Conservation (phyloP, 2,113 vertebrate genomes). For the Istiophorus platypterus region DNA sequence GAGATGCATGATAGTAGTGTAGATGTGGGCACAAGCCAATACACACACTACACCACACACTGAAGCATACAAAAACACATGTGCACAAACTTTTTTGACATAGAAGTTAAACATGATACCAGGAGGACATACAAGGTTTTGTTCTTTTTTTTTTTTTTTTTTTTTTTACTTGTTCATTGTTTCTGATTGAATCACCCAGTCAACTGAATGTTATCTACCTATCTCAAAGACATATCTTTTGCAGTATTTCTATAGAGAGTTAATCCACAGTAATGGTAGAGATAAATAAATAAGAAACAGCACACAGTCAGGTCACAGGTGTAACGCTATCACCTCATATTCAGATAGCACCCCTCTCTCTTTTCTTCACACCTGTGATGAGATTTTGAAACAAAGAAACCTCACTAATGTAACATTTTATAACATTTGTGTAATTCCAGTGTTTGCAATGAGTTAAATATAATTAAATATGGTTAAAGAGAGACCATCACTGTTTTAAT, state of each 20-base stretch:
- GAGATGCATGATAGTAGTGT: conserved; percentile 53
- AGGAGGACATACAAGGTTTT: conserved; percentile 18
- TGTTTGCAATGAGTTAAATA: conserved; percentile 81
- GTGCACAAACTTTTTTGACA: conserved; percentile 25
- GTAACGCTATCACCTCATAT: not conserved
- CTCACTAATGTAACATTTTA: conserved; percentile 20
- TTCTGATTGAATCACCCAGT: conserved; percentile 5
- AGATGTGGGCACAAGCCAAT: conserved; percentile 22
- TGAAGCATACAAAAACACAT: conserved; percentile 29
- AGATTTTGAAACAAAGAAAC: conserved; percentile 33
- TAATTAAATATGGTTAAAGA: conserved; percentile 71
- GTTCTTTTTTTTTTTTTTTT: not conserved
- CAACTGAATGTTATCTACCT: conserved; percentile 1
- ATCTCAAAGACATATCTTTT: conserved; percentile 28
- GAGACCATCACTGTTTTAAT: conserved; percentile 43
- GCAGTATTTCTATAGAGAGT: conserved; percentile 49
- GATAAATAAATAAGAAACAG: conserved; percentile 78
- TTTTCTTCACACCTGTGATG: conserved; percentile 19
- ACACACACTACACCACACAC: conserved; percentile 39
- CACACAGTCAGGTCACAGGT: conserved; percentile 43
- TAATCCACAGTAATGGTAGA: conserved; percentile 58
- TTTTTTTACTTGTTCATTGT: not conserved
- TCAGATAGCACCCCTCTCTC: conserved; percentile 30
- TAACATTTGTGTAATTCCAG: conserved; percentile 73
- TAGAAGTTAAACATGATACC: conserved; percentile 22